Evolutionary conservation across 2,113 vertebrate genomes (phyloP), one percentile per base, ranked within the genome.

Genomic region (Chauna torquata): DNA sequence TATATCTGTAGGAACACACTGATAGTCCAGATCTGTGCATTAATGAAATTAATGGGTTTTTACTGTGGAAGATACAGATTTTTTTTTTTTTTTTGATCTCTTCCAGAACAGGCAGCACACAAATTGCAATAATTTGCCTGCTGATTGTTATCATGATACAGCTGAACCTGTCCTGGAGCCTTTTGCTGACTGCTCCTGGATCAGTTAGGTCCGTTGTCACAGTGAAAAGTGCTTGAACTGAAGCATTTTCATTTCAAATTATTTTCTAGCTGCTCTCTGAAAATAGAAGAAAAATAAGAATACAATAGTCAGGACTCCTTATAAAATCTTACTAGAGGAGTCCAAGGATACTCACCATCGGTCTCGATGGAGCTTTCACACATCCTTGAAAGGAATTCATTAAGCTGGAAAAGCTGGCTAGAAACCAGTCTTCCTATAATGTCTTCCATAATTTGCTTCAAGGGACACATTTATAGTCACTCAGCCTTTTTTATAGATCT

Each of bases 371-470:
- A 90, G 68, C 83, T 94, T 96, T 96, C 91, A 78, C 81, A 89
- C 58, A 64, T 90, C 75, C 91, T 90, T 97, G 95, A 97, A 96
- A 97, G 90, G 90, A 92, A 96, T 93, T 94, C 62, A 88, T 96
- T 89, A 96, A 81, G 90, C 86, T 42, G 86, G 92, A 74, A 93
- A 86, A 91, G 86, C 97, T 96, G 92, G 95, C 92, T 95, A n/a
- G 72, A 70, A 88, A 95, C 71, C 22, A 68, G 68, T 59, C 87
- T 83, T 96, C 83, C 87, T 95, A 86, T 95, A 94, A 92, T 87
- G 87, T 92, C 95, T 95, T 94, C 95, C 78, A 69, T 92, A 95
- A 95, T 96, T 95, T 96, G 90, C 91, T 97, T 92, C 95, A 88
- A 94, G 97, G 95, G 92, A 97, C 94, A 96, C 86, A 86, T 90